Evolutionary conservation across 2,797 vertebrate genomes (phyloP).

Genomic region (Morus bassanus): DNA sequence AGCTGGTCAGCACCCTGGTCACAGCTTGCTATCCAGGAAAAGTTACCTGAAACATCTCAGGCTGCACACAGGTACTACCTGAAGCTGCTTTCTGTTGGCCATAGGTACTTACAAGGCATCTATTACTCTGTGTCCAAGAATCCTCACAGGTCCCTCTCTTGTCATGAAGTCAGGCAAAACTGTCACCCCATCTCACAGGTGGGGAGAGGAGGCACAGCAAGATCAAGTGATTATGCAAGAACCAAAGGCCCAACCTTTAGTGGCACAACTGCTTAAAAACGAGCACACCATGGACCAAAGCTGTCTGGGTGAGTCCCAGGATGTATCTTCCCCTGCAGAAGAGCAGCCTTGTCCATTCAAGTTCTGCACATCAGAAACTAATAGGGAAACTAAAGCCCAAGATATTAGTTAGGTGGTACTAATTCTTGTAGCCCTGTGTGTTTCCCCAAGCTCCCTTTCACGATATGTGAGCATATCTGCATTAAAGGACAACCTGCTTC

Average conservation of each 20-base stretch:
- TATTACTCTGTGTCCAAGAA: neutral
- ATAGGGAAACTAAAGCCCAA: neutral
- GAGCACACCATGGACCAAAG: neutral
- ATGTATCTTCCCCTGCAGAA: neutral
- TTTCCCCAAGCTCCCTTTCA: neutral
- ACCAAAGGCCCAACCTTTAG: neutral
- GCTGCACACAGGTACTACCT: neutral
- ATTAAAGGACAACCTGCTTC: neutral
- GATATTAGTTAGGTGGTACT: neutral
- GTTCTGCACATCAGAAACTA: accelerated
- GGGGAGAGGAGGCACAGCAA: neutral
- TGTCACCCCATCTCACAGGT: neutral
- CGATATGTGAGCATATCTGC: neutral
- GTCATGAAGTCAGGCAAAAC: neutral
- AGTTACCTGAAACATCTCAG: neutral
- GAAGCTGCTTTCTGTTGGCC: neutral
- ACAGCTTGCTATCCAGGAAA: neutral
- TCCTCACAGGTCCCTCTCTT: neutral
- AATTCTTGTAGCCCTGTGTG: neutral
- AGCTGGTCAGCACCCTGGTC: neutral
- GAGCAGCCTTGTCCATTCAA: neutral
- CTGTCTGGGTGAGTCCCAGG: neutral
- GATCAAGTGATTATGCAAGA: neutral
- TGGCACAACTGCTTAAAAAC: neutral
- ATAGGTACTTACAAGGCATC: neutral